A percentile compares a stretch with the other conserved stretches of the same genome.
Conservation (phyloP, 1,140 invertebrate species). For the Halyomorpha halys region DNA sequence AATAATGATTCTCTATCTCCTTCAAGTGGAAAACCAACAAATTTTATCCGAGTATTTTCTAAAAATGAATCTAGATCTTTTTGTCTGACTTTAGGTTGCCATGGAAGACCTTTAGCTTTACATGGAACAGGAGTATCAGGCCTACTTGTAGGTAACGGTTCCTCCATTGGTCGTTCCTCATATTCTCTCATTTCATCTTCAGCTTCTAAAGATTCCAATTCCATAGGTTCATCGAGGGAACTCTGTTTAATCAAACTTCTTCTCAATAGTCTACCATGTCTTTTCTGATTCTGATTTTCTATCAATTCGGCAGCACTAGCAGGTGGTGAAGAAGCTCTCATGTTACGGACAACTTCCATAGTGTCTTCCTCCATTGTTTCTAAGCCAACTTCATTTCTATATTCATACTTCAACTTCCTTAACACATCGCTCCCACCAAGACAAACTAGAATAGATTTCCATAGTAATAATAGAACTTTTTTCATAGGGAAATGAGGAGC, state of each 20-base stretch:
- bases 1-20: conserved; percentile 78
- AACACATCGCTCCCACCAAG: conserved; percentile 79
- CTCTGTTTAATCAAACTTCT: conserved; percentile 84
- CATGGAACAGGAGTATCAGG: conserved; percentile 39
- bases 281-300: conserved; percentile 66
- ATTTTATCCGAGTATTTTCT: conserved; percentile 84
- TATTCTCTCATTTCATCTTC: conserved; percentile 37
- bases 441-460: conserved; percentile 87
- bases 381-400: conserved; percentile 60
- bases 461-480: conserved; percentile 88
- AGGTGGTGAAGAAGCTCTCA: conserved; percentile 91
- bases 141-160: conserved; percentile 40
- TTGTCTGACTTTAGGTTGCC: conserved; percentile 91
- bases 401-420: conserved; percentile 59
- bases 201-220: conserved; percentile 36
- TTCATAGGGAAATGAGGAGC: conserved; percentile 96
- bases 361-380: conserved; percentile 79
- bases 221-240: conserved; percentile 74
- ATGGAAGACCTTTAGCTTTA: conserved; percentile 64
- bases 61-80: conserved; percentile 87
- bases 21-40: conserved; percentile 83
- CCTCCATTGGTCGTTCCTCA: conserved; percentile 38
- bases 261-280: conserved; percentile 51
- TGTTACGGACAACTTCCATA: conserved; percentile 79
- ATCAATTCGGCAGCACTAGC: conserved; percentile 83